phyloP scores from a whole-genome alignment of 2,888 invertebrate species.

The Tinea semifulvella region DNA sequence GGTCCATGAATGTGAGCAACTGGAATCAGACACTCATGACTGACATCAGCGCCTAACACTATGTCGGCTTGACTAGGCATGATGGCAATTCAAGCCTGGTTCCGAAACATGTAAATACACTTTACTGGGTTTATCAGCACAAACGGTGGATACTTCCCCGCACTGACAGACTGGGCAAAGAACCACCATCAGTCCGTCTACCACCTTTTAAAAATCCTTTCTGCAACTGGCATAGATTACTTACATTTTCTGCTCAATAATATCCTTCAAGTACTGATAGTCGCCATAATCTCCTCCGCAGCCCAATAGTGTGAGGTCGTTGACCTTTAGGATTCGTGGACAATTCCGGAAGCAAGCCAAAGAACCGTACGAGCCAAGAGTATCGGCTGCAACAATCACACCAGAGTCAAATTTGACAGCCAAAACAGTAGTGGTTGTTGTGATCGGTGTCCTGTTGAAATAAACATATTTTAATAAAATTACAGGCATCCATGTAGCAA shows the following conservation, averaged over 20 bases:
- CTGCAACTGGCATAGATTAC: no score
- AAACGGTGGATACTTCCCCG: no score
- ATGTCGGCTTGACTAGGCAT: no score
- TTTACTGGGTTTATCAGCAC: no score
- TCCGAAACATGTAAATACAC: no score
- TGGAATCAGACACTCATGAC: no score
- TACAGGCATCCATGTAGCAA: not conserved
- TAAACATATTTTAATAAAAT: not conserved
- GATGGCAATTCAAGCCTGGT: no score
- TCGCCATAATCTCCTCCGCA: slow-evolving; percentile 97
- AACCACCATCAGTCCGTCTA: no score
- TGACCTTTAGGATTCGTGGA: slow-evolving; percentile 87
- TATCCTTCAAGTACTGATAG: slow-evolving; percentile 87
- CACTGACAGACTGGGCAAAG: no score
- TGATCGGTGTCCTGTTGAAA: slow-evolving; percentile 72
- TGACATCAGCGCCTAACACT: no score
- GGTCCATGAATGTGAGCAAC: no score
- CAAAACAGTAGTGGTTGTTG: slow-evolving; percentile 92
- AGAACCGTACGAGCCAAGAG: slow-evolving; percentile 92
- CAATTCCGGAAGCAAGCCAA: slow-evolving; percentile 89
- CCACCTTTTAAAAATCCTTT: no score
- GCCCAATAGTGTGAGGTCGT: slow-evolving; percentile 87
- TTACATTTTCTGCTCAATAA: slow-evolving; percentile 88
- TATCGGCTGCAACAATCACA: slow-evolving; percentile 91
- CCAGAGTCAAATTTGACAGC: slow-evolving; percentile 89